Evolutionary conservation across 2,797 vertebrate genomes (phyloP).

Genomic region (Morus bassanus): DNA sequence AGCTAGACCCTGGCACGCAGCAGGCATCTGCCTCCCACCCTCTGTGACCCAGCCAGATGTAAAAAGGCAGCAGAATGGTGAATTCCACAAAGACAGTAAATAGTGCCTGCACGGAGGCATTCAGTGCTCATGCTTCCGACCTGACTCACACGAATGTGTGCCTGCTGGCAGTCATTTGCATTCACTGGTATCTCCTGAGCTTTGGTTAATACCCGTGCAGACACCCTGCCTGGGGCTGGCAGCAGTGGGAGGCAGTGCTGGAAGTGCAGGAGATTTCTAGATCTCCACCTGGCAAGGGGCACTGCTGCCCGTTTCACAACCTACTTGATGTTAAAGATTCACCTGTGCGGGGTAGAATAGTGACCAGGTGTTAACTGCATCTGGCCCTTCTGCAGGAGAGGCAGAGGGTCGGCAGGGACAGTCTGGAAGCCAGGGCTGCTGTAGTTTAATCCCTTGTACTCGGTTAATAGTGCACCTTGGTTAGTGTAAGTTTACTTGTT

Average conservation of each 20-base stretch:
- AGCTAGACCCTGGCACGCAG: not conserved
- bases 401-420: not conserved
- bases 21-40: not conserved
- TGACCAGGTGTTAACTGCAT: not conserved
- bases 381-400: not conserved
- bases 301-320: not conserved
- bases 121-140: not conserved
- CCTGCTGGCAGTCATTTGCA: not conserved
- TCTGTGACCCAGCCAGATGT: not conserved
- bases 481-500: not conserved
- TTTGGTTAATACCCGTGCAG: not conserved
- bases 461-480: not conserved
- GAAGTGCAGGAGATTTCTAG: not conserved
- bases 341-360: not conserved
- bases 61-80: not conserved
- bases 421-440: not conserved
- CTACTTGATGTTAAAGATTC: not conserved
- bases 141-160: rapidly evolving
- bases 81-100: not conserved
- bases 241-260: not conserved
- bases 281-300: not conserved
- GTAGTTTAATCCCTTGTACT: slow-evolving; percentile 28
- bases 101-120: not conserved
- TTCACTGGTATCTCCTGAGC: not conserved
- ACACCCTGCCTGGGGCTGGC: not conserved